Evolutionary conservation across 2,888 invertebrate species (phyloP), one percentile per base, ranked within the genome.

Genomic region (Hydriomena furcata): DNA sequence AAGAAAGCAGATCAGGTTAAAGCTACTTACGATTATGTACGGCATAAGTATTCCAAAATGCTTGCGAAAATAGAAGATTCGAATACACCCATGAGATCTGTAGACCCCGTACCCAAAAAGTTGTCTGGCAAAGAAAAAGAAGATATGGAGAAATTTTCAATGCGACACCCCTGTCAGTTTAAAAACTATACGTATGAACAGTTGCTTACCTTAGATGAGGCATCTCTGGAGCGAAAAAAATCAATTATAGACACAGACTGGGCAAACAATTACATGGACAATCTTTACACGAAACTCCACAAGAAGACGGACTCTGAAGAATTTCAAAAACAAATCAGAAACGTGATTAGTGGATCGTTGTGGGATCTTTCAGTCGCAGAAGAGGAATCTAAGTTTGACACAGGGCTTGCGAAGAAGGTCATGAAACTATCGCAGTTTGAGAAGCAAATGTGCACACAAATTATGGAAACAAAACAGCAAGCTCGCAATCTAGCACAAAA

Each of bases 401-500:
- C 79, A 31, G 79, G 86, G 7, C 76, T 94, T 7, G 89, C 91
- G 0, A 85, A 85, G 46, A 92, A 92, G 61, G 86, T 93, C 2
- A 74, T 93, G 71, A 92, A 92, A 63, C 87, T 94, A 52, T 93
- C 93, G 0, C 84, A 91, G 32, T 93, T 92, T 71, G 94, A 94
- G 66, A 94, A 93, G 69, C 92, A 92, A 74, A 92, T 94, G 83
- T 86, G 92, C 35, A 91, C 91, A 25, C 93, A 93, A 77, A 79
- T 94, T 49, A 91, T 91, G 75, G 92, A 93, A 71, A 91, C 93
- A 0, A 91, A 92, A 43, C 85, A 92, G 37, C 91, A 93, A 60
- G 92, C 91, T 25, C 85, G 91, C 28, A 84, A 89, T 55, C 84
- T 94, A 57, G 71, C 87, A 0, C 79, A 88, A 38, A 93, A 93